phyloP scores from a whole-genome alignment of 1,140 invertebrate genomes.

The Meteorus sp. region DNA sequence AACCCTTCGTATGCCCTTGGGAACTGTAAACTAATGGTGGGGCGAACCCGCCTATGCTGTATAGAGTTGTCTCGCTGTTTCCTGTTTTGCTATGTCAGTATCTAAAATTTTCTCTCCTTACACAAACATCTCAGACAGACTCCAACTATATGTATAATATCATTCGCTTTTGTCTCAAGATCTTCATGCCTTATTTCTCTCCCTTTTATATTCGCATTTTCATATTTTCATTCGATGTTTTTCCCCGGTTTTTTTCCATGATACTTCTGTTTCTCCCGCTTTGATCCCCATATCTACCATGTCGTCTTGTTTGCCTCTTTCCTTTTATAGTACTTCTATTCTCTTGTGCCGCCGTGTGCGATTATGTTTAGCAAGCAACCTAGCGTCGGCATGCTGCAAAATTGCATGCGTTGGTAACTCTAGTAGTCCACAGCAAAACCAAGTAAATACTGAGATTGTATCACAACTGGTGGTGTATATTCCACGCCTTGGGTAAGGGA shows the following conservation, averaged over 20 bases:
- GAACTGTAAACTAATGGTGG: constrained; percentile 55
- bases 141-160: no score
- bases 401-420: no score
- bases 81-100: constrained; percentile 20
- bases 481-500: constrained; percentile 22
- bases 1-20: constrained; percentile 42
- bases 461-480: no score
- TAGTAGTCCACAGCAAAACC: background rate
- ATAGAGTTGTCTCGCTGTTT: constrained; percentile 37
- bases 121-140: background rate
- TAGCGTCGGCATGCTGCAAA: no score
- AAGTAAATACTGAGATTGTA: constrained; percentile 13
- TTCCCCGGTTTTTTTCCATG: no score
- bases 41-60: constrained; percentile 33
- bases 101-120: background rate
- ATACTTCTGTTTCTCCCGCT: no score
- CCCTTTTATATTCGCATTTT: no score
- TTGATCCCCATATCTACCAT: background rate
- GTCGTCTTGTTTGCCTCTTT: background rate
- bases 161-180: background rate
- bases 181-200: background rate
- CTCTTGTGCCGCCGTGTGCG: no score
- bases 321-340: background rate
- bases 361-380: no score
- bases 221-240: background rate